Evolutionary conservation across 2,797 vertebrate species (phyloP), one percentile per base, ranked within the genome.

Genomic region (Jordanella pulchra): DNA sequence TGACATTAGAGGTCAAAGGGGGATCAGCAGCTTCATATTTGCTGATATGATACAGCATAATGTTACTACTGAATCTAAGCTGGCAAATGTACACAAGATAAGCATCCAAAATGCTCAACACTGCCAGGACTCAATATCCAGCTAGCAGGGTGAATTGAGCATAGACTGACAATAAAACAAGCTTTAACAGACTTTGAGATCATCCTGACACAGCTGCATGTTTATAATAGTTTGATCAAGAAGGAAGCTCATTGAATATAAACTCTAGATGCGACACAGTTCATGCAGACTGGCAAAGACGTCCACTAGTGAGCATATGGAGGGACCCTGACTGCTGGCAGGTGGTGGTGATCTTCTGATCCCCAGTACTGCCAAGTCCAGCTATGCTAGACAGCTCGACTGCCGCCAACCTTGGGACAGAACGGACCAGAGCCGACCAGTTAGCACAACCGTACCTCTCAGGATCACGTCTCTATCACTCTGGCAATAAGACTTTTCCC

Each of bases 271-370:
- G 74, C 77, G 87, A 81, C 71, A 91, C 82, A 80, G 86, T 80
- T 85, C 80, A 69, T 69, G 45, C 77, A 85, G 76, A 66, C 82
- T 89, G 87, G 88, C 87, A 74, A 72, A 73, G 81, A 76, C 84
- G 79, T 80, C 80, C 81, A 90, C 89, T 80, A 63, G 64, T 68
- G 87, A 93, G 88, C 92, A 95, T 93, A 94, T 93, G 92, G 91
- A 89, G 72, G 86, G 79, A 90, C 86, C 79, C 81, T 72, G 84
- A 83, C 84, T 90, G 88, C 91, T 93, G 93, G 92, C 91, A 92
- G 90, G 90, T 89, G 91, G 83, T 70, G 77, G 72, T 89, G 86
- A 90, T 91, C 85, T 90, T 82, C 89, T 90, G 87, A 91, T 92
- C 88, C 79, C 69, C 77, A 23, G 77, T 76, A 61, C 87, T 91